Percentiles rank a stretch among this genome's conserved stretches.
Conservation (phyloP, 2,113 vertebrate species). For the Oncorhynchus tshawytscha region DNA sequence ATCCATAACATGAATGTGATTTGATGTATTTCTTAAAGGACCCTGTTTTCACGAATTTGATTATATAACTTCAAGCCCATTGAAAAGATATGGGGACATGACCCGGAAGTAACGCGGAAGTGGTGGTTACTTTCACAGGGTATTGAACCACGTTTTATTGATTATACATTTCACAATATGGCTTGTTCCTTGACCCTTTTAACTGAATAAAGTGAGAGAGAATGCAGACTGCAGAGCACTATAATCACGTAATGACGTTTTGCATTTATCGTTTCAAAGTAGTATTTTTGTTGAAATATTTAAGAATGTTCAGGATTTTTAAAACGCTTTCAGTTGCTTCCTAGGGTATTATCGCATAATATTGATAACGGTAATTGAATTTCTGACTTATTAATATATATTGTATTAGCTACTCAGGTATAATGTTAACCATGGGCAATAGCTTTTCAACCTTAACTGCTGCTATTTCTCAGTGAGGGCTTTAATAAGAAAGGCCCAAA, state of each 20-base stretch:
- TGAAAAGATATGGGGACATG: too few relatives aligned
- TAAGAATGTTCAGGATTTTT: not conserved
- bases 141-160: conserved; percentile 33
- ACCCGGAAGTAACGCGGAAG: too few relatives aligned
- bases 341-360: conserved; percentile 30
- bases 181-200: conserved; percentile 6
- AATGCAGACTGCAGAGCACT: not conserved
- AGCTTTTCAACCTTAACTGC: conserved; percentile 66
- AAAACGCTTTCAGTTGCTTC: conserved; percentile 17
- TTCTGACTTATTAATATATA: conserved; percentile 21
- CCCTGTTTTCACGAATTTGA: too few relatives aligned
- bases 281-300: conserved; percentile 12
- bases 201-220: conserved; percentile 8
- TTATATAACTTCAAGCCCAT: too few relatives aligned
- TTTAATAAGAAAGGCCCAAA: conserved; percentile 50
- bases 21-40: too few relatives aligned
- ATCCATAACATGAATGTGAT: too few relatives aligned
- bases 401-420: conserved; percentile 64
- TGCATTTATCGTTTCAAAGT: conserved; percentile 21
- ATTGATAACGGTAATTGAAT: conserved; percentile 34
- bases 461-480: conserved; percentile 52
- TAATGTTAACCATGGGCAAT: conserved; percentile 59
- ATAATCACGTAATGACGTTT: not conserved
- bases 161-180: conserved; percentile 27
- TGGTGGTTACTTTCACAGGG: too few relatives aligned